These are phyloP conservation scores for Spilosoma lubricipeda DNA, from an alignment of 2,888 invertebrate species.

Conservation along the genomic window DNA sequence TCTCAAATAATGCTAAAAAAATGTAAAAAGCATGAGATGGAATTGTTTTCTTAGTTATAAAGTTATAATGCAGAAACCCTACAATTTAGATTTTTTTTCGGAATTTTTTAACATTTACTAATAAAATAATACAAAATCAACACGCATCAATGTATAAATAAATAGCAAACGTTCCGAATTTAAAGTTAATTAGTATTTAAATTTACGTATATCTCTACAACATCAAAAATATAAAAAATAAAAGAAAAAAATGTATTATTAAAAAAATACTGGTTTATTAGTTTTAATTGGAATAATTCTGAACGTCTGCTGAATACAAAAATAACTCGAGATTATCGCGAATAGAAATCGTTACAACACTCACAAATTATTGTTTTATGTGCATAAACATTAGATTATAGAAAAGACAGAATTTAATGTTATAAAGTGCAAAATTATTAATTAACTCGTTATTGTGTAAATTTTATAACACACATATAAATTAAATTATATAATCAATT, in stretches of 20 bases:
- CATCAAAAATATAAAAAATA: conserved; percentile 15
- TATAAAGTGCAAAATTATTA: conserved; percentile 47
- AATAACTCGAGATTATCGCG: conserved; percentile 38
- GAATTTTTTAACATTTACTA: conserved; percentile 44
- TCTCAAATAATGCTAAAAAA: conserved; percentile 22
- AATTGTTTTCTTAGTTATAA: conserved; percentile 33
- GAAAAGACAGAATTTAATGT: conserved; percentile 13
- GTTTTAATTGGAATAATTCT: conserved; percentile 10
- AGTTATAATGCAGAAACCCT: conserved; percentile 43
- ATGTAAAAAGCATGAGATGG: conserved; percentile 34
- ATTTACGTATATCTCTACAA: conserved; percentile 11
- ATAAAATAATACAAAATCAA: conserved; percentile 31
- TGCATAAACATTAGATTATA: conserved; percentile 44
- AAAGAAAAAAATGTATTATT: background rate
- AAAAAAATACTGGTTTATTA: too few species aligned
- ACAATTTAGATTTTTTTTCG: conserved; percentile 45
- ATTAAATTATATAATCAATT: conserved; percentile 28
- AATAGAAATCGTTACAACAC: conserved; percentile 39
- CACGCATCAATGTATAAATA: conserved; percentile 43
- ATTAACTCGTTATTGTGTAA: conserved; percentile 35
- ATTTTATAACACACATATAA: conserved; percentile 35
- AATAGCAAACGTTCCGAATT: conserved; percentile 37
- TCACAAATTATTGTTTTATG: conserved; percentile 36
- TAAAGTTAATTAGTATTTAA: background rate
- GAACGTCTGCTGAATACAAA: conserved; percentile 41